Evolutionary conservation across 2,113 vertebrate genomes (phyloP).

Genomic region (Actinemys pallida): DNA sequence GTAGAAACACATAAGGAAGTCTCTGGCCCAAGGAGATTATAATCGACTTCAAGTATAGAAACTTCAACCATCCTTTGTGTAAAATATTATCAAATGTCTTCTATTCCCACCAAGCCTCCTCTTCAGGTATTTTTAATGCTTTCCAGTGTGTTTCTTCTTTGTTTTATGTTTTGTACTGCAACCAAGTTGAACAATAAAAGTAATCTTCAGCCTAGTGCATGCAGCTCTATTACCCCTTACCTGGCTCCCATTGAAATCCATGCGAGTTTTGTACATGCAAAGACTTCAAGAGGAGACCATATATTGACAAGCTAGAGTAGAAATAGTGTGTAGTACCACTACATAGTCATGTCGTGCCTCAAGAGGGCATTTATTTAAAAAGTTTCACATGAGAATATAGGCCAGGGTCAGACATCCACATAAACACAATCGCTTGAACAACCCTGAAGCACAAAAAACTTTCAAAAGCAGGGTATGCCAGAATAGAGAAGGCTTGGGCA

Average conservation of each 20-base stretch:
- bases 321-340: neutral
- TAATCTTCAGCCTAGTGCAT: neutral
- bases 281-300: neutral
- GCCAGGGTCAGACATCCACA: neutral
- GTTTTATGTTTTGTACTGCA: neutral
- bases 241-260: neutral
- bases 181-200: neutral
- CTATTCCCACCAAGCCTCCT: neutral
- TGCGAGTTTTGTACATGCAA: neutral
- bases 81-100: neutral
- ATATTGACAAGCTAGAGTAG: neutral
- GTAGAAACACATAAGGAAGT: neutral
- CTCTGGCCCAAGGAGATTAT: neutral
- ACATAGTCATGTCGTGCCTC: neutral
- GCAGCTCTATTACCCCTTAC: neutral
- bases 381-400: neutral
- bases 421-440: neutral
- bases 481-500: neutral
- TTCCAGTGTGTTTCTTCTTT: neutral
- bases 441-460: neutral
- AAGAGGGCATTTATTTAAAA: neutral
- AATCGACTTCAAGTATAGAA: neutral
- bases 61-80: neutral
- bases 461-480: neutral
- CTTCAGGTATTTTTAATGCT: neutral